phyloP scores from a whole-genome alignment of 2,888 invertebrate genomes.

The Diabrotica balteata region DNA sequence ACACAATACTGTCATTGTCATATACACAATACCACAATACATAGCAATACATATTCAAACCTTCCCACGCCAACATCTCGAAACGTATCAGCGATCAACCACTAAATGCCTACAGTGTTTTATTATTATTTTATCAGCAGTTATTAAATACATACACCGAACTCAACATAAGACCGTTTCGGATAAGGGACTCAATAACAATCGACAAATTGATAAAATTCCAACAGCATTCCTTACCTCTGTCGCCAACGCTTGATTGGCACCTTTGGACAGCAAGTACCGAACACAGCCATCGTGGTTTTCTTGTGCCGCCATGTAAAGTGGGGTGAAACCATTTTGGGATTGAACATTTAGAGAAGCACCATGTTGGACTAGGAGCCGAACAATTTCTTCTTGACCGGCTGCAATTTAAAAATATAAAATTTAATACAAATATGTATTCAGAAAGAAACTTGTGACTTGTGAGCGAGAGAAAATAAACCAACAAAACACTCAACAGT shows the following conservation, averaged over 20 bases:
- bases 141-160: no score
- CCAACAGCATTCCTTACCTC: constrained; percentile 69
- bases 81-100: no score
- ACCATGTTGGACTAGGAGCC: constrained; percentile 86
- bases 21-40: no score
- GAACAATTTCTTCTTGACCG: constrained; percentile 93
- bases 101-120: no score
- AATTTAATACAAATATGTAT: constrained; percentile 1
- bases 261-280: constrained; percentile 88
- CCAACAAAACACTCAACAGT: no score
- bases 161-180: no score
- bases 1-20: no score
- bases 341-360: constrained; percentile 97
- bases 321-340: constrained; percentile 95
- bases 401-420: constrained; percentile 62
- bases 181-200: neutral
- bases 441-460: no score
- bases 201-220: neutral
- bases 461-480: no score
- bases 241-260: constrained; percentile 95
- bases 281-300: constrained; percentile 94
- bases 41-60: no score
- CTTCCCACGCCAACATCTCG: no score
- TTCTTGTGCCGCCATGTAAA: constrained; percentile 99
- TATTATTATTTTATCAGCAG: no score